These are phyloP conservation scores for Dysmachus trigonus DNA, from an alignment of 2,888 invertebrate genomes.

Conservation along the genomic window DNA sequence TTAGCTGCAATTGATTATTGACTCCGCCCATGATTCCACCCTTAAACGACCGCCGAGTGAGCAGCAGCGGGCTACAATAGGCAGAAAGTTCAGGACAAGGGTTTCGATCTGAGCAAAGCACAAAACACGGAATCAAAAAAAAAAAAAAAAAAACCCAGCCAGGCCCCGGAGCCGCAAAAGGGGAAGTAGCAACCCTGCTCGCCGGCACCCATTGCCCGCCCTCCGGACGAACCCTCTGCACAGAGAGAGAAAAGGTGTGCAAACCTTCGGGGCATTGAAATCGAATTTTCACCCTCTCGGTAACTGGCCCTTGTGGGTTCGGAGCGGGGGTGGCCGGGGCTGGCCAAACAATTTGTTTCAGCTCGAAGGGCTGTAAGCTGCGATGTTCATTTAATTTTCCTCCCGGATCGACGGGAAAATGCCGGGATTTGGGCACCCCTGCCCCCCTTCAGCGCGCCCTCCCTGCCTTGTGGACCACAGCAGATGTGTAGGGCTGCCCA, in stretches of 20 bases:
- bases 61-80: conserved; percentile 39
- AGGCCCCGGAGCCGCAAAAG: not conserved
- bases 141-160: not conserved
- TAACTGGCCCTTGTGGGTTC: not conserved
- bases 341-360: conserved; percentile 33
- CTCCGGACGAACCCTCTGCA: not conserved
- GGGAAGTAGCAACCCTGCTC: not conserved
- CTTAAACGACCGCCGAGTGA: conserved; percentile 31
- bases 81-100: conserved; percentile 27
- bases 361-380: conserved; percentile 11
- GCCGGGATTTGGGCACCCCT: conserved; percentile 1
- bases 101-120: not conserved
- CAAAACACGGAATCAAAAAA: not conserved
- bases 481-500: not conserved
- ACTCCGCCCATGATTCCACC: conserved; percentile 49
- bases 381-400: conserved; percentile 44
- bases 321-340: not conserved
- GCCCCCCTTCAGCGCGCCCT: not conserved
- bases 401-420: conserved; percentile 13
- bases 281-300: conserved; percentile 42
- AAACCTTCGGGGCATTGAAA: conserved; percentile 33
- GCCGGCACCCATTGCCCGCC: not conserved
- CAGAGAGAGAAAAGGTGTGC: conserved; percentile 25
- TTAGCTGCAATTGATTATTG: conserved; percentile 48
- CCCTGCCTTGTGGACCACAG: not conserved